Evolutionary conservation across 2,888 invertebrate genomes (phyloP).

Genomic region (Drosophila demipolita): DNA sequence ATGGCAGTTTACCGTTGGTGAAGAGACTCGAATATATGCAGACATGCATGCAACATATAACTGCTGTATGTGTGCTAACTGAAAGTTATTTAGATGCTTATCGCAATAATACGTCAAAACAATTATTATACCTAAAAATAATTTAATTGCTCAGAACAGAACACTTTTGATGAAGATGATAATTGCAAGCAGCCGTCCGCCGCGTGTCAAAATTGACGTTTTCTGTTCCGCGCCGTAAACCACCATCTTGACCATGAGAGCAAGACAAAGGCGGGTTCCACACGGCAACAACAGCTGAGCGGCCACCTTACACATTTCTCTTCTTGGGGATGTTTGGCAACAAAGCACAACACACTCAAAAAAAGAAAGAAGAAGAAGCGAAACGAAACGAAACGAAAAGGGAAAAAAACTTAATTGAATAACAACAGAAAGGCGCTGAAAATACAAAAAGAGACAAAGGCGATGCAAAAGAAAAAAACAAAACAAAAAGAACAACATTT

Average conservation of each 20-base stretch:
- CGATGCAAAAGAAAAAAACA: conserved; percentile 15
- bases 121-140: not conserved
- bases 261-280: conserved; percentile 3
- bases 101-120: not conserved
- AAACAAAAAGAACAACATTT: conserved; percentile 38
- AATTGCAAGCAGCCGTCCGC: conserved; percentile 7
- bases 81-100: not conserved
- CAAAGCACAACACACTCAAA: not conserved
- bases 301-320: conserved; percentile 9
- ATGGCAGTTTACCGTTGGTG: not conserved
- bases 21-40: not conserved
- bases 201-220: conserved; percentile 39
- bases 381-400: conserved; percentile 4
- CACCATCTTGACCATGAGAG: conserved; percentile 37
- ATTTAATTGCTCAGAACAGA: not conserved
- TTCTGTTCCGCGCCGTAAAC: conserved; percentile 37
- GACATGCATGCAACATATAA: not conserved
- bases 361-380: not conserved
- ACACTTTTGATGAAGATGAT: conserved; percentile 1
- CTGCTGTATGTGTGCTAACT: not conserved
- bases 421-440: conserved; percentile 64
- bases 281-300: not conserved
- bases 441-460: conserved; percentile 37
- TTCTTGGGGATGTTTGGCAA: conserved; percentile 16
- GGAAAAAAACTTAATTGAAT: conserved; percentile 59